Evolutionary conservation across 2,888 invertebrate genomes (phyloP), one percentile per base, ranked within the genome.

Genomic region (Synergus itoensis): DNA sequence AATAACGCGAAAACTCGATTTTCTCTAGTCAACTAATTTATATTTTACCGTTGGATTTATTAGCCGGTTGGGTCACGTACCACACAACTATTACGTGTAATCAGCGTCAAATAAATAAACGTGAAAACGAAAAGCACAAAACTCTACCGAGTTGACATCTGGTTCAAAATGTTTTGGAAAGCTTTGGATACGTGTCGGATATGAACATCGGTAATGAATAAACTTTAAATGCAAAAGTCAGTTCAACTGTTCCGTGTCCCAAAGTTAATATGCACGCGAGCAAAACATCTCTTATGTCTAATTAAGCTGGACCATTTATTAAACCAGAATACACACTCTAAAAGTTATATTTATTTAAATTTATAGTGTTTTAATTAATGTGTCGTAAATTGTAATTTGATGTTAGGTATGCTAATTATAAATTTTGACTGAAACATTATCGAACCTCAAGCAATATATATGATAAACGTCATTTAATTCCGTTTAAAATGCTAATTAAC

Each of bases 11-110:
- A 40, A 60, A 36, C 21, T 36, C 65, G 40, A 63, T 79, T 79
- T 79, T 45, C 73, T 76, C 62, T 45, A 77, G 77, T 81, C 69
- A 41, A 76, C 79, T 81, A 77, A 81, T 69, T 79, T 69, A 81
- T 76, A 63, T 79, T 81, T 79, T 79, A 79, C 81, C 53, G 45
- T 64, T 53, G 64, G 77, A 81, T 81, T 81, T 81, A 81, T 81
- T 78, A 80, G 76, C 76, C 78, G 45, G 60, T 76, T 62, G 53
- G 57, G 79, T 81, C 76, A 40, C 40, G n/a, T 28, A 60, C 60
- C 48, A 57, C 18, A 76, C 41, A 60, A 18, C 48, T 76, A 76
- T 76, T 76, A 76, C 62, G 40, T 76, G 60, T 60, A 57, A 76
- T 76, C 41, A 41, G 76, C n/a, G 41, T 60, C 76, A 76, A 76